These are phyloP conservation scores for Notoglanidium macrostoma DNA, from an alignment of 2,797 vertebrate species.

Conservation along the genomic window DNA sequence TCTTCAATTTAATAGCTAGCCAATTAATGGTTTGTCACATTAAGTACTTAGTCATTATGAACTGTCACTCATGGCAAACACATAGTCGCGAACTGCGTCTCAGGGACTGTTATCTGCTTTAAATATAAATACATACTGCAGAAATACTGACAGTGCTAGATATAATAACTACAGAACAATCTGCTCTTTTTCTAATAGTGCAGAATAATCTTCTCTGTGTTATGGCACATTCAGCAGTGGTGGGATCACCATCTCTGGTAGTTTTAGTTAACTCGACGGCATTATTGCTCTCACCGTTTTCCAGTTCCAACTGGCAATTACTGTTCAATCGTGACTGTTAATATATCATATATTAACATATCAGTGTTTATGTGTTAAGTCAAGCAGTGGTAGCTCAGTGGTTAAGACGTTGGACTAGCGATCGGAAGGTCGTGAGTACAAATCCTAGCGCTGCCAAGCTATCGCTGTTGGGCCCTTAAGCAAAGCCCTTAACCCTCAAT, in stretches of 20 bases:
- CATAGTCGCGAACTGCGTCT: not conserved
- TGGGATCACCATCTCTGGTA: not conserved
- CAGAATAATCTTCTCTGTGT: not conserved
- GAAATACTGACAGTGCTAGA: not conserved
- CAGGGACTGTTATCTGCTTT: not conserved
- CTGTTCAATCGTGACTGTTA: not conserved
- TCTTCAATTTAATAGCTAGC: not conserved
- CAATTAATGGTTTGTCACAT: not conserved
- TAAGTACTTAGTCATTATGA: not conserved
- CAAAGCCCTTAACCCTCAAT: too few relatives aligned
- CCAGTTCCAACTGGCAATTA: not conserved
- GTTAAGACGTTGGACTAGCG: too few relatives aligned
- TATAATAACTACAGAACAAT: not conserved
- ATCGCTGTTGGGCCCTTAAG: too few relatives aligned
- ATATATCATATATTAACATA: too few relatives aligned
- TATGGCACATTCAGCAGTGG: constrained; percentile 11
- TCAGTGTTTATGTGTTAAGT: not conserved
- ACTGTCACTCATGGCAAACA: not conserved
- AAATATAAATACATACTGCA: not conserved
- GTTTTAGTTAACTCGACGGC: not conserved
- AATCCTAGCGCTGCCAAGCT: too few relatives aligned
- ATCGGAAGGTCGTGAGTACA: too few relatives aligned
- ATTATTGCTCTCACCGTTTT: not conserved
- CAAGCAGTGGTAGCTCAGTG: too few relatives aligned
- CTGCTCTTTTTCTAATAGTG: not conserved